Percentiles rank a stretch among this genome's conserved stretches.
These are phyloP conservation scores for Forbesichthys agassizii DNA, from an alignment of 2,113 vertebrate genomes.

Conservation along the genomic window DNA sequence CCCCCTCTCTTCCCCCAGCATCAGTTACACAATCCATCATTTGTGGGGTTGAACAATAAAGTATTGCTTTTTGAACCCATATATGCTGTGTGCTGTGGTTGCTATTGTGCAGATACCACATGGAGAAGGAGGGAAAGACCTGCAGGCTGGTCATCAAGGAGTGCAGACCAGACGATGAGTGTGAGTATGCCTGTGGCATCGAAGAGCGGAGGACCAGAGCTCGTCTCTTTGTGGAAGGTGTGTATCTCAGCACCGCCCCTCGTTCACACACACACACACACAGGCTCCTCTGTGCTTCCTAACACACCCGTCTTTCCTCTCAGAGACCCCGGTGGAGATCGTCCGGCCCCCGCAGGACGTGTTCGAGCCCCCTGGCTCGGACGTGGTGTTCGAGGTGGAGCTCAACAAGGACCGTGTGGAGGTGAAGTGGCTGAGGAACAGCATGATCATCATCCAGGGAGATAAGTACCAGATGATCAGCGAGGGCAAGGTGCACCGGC, in stretches of 20 bases:
- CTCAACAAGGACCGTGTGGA: conserved; percentile 97
- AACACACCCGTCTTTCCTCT: conserved; percentile 11
- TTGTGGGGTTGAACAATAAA: not conserved
- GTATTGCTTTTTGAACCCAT: not conserved
- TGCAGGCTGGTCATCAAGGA: conserved; percentile 91
- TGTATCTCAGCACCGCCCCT: not conserved
- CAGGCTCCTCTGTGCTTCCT: not conserved
- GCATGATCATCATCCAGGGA: conserved; percentile 94
- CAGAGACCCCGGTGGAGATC: conserved; percentile 97
- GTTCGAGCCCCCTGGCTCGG: conserved; percentile 89
- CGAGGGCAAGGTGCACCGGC: conserved; percentile 92
- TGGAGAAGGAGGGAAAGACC: conserved; percentile 89
- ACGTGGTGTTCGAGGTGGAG: conserved; percentile 90
- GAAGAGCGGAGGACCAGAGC: conserved; percentile 92
- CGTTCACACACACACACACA: not conserved
- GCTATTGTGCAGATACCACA: conserved; percentile 80
- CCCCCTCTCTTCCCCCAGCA: no score
- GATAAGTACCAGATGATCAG: conserved; percentile 99
- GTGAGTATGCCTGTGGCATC: conserved; percentile 96
- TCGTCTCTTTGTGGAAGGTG: conserved; percentile 96
- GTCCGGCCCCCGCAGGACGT: conserved; percentile 89
- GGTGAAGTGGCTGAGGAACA: conserved; percentile 96
- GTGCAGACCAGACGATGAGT: conserved; percentile 94
- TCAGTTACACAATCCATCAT: not conserved
- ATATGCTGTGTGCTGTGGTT: not conserved